These are phyloP conservation scores for Microctonus aethiopoides DNA, from an alignment of 2,888 invertebrate genomes.

Conservation along the genomic window DNA sequence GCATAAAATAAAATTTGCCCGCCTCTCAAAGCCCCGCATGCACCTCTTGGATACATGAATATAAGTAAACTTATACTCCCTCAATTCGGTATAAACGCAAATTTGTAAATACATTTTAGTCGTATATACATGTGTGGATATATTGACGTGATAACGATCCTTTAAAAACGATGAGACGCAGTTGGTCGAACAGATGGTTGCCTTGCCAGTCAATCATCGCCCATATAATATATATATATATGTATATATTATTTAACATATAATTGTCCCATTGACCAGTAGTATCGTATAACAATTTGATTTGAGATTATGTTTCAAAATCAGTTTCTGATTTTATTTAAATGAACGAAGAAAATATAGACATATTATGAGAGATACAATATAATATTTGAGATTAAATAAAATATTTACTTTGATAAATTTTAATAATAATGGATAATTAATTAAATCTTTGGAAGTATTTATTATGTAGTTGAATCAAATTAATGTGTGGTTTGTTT, in stretches of 20 bases:
- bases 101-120: conserved; percentile 17
- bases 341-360: too few relatives aligned
- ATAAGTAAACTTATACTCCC: background rate
- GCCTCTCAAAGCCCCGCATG: background rate
- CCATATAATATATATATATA: background rate
- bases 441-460: too few relatives aligned
- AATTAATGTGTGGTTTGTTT: too few relatives aligned
- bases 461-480: too few relatives aligned
- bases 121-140: background rate
- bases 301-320: too few relatives aligned
- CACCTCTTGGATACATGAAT: background rate
- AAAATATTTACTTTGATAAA: too few relatives aligned
- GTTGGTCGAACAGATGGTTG: conserved; percentile 31
- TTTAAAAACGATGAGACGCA: background rate
- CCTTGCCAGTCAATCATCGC: conserved; percentile 8
- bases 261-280: background rate
- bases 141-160: background rate
- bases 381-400: too few relatives aligned
- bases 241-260: background rate
- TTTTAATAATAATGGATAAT: too few relatives aligned
- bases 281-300: background rate
- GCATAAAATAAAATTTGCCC: conserved; percentile 5
- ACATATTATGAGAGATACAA: too few relatives aligned
- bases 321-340: background rate
- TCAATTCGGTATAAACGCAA: background rate